Evolutionary conservation across 2,113 vertebrate genomes (phyloP).

Genomic region (Perccottus glenii): DNA sequence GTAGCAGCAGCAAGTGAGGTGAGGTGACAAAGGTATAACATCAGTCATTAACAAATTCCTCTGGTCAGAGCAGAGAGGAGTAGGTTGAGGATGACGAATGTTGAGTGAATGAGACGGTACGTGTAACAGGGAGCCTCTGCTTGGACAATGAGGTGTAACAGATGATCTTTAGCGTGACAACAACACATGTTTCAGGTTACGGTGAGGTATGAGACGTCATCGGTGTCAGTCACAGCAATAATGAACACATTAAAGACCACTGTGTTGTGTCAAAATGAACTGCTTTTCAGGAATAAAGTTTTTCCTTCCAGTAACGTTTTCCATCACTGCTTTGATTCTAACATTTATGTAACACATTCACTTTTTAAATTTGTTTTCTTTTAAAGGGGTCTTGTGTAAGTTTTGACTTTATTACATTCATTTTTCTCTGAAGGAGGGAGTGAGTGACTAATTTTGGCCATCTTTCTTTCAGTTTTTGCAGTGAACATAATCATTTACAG

Average conservation of each 20-base stretch:
- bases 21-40: conserved; percentile 13
- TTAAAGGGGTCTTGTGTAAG: no score
- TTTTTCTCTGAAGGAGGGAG: no score
- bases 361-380: no score
- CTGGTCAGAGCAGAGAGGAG: background rate
- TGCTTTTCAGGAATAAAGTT: conserved; percentile 17
- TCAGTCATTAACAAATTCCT: conserved; percentile 36
- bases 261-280: conserved; percentile 7
- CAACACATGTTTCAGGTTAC: conserved; percentile 4
- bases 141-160: background rate
- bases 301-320: conserved; percentile 1
- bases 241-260: background rate
- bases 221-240: conserved; percentile 1
- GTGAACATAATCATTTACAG: no score
- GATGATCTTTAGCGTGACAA: background rate
- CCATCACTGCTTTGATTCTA: background rate
- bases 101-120: background rate
- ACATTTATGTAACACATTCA: background rate
- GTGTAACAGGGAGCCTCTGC: background rate
- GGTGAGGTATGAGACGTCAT: conserved; percentile 6
- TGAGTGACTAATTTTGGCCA: no score
- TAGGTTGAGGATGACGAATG: background rate
- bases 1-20: conserved; percentile 6
- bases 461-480: no score
- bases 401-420: no score